Evolutionary conservation across 2,797 vertebrate species (phyloP), one percentile per base, ranked within the genome.

Genomic region (Sparus aurata): DNA sequence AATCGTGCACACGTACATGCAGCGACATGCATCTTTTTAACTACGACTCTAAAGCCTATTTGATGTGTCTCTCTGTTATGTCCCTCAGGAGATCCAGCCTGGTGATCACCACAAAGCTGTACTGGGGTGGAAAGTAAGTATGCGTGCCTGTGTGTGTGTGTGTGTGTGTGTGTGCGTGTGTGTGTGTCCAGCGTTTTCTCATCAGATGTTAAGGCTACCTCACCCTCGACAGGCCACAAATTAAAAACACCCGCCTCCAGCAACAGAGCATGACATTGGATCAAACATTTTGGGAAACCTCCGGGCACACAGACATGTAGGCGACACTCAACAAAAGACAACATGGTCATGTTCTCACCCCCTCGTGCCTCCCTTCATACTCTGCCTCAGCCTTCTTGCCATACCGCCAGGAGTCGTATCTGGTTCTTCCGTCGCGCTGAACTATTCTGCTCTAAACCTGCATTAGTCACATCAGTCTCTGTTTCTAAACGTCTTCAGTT

Each of bases 121-220:
- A 99, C 96, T 99, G 98, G 98, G 98, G 98, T 84, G 98, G 98
- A 95, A 99, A 97, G 98, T 99, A 96, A 98, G 97, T 97, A 61
- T 72, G 58, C 27, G 53, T 58, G 49, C 43, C 20, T 38, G 59
- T 66, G 34, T 57, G 53, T 55, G n/a, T n/a, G n/a, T n/a, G n/a
- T n/a, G 23, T 38, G 59, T 66, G 34, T 57, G 53, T 55, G 18
- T 65, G 61, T 38, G 12, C 54, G 75, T 67, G 30, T 27, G 20
- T 45, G 6, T 67, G 23, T 23, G n/a, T 55, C 66, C 52, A 57
- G 67, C 47, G 38, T 77, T 34, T 41, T 16, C 16, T 58, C 27
- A 76, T 84, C 65, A 69, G 67, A 75, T 71, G 25, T 71, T 85
- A 15, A 13, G 20, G 25, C 43, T 61, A 53, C 58, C 59, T 79